Evolutionary conservation across 2,113 vertebrate genomes (phyloP), one percentile per base, ranked within the genome.

Genomic region (Centropus bengalensis): DNA sequence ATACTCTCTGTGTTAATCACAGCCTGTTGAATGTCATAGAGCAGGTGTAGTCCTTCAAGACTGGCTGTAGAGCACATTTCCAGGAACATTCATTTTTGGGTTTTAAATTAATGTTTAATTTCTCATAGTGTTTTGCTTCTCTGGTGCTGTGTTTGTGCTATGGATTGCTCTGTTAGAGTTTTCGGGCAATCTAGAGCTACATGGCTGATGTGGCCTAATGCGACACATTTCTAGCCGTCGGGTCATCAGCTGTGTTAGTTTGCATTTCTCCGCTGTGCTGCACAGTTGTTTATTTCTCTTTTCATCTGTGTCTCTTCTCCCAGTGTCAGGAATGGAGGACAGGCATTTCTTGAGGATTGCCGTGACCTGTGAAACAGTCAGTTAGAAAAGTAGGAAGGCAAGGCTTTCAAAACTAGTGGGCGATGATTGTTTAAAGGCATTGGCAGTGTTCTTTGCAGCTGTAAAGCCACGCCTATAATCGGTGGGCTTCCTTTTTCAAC

Each of bases 101-200:
- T 69, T 79, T 77, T 45, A 18, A 75, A 30, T 74, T 9, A 77
- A 42, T 47, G 42, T 18, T 68, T 38, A 2, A 13, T 78, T 89
- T 60, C 47, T 42, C 38, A 0, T 15, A 24, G 16, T 28, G n/a
- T 58, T 78, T 36, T 32, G 16, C 27, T 40, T 28, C 12, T 55
- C 26, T 67, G 38, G 51, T 66, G 81, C 81, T 1, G 0, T 15
- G 27, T 42, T 24, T 47, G 40, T 27, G 12, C 45, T 82, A 2
- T 14, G 1, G 22, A 3, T 12, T 15, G 23, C 20, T 27, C 8
- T 0, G 2, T 44, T 24, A 2, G 19, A n/a, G 40, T 59, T 69
- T 32, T 11, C 27, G 6, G 36, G 47, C 70, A 26, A 9, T 13
- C 30, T 68, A 19, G 24, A 49, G 26, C 26, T 2, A 11, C 45